Evolutionary conservation across 2,797 vertebrate species (phyloP).

Genomic region (Siniperca obscura): DNA sequence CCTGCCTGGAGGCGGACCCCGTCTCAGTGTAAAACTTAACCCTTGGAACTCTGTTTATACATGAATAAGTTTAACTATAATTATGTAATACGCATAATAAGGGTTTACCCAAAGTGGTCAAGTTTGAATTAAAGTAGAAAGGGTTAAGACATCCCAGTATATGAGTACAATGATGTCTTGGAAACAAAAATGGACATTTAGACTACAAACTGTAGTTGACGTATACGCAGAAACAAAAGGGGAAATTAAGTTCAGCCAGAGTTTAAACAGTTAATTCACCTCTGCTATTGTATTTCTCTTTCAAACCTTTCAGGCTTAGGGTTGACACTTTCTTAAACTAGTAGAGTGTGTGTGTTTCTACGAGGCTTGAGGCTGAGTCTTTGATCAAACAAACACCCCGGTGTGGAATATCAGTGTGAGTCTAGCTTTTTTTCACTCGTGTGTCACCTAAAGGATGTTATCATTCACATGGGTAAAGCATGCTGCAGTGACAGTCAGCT

Average conservation of each 20-base stretch:
- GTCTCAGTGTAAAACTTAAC: not conserved
- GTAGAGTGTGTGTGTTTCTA: constrained; percentile 15
- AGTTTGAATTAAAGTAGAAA: not conserved
- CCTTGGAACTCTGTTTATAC: constrained; percentile 5
- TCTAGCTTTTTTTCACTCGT: constrained; percentile 23
- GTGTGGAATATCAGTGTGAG: constrained; percentile 43
- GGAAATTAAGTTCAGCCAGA: constrained; percentile 21
- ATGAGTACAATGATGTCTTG: not conserved
- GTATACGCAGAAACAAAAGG: not conserved
- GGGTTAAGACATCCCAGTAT: not conserved
- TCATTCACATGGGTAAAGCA: constrained; percentile 46
- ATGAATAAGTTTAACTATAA: not conserved
- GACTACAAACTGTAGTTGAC: not conserved
- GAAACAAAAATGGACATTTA: not conserved
- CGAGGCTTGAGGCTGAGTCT: constrained; percentile 33
- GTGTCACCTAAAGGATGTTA: constrained; percentile 54
- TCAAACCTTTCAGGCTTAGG: constrained; percentile 19
- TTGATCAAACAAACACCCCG: constrained; percentile 45
- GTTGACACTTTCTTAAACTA: constrained; percentile 22
- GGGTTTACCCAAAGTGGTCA: not conserved
- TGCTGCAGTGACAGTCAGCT: not conserved
- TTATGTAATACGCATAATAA: constrained; percentile 1
- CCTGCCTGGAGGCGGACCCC: constrained; percentile 34
- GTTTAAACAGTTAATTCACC: constrained; percentile 24
- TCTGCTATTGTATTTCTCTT: constrained; percentile 16